Base-by-base conservation (phyloP, 2,797 vertebrate genomes). In the Sebastes flavidus region DNA sequence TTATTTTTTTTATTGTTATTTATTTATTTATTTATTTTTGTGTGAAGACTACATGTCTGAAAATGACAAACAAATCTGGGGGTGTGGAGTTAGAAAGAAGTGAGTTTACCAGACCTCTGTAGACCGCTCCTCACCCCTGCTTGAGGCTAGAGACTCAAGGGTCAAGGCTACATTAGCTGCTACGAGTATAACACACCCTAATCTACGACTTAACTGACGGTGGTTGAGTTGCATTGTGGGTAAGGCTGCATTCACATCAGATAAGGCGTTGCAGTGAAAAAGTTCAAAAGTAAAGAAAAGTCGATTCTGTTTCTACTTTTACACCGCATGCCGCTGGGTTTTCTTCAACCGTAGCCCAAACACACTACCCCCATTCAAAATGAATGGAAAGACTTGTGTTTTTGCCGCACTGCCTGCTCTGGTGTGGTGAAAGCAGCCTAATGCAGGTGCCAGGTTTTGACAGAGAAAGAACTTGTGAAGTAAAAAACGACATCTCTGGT, bases 221-320 rank as follows among this genome's bases (percentile, higher is more conserved):
- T 52, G 49, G 24, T 56, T 9, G 36, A n/a, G 22, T 16, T 55
- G 72, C 13, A 38, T 36, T 36, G 14, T 63, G 49, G 49, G 49
- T 52, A 52, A 46, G 42, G 16, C 42, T 18, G 42, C 42, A 46
- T 46, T 46, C 42, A 46, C 6, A 46, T 16, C 42, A 18, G 42
- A 46, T 18, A 0, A 46, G 42, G 6, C 16, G 3, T 46, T 18
- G 16, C 16, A 18, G 42, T 0, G 14, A 16, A 42, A 42, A 42
- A 42, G 14, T 42, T 42, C 5, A 42, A 42, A 42, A 42, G 38
- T 42, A 42, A 36, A 42, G 38, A 16, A 49, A 8, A 49, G 46
- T 20, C 2, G 16, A 49, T 49, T 20, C 16, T 49, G 46, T 20
- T 49, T 49, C 46, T 49, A 49, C 46, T 49, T 49, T 49, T 20